phyloP scores from a whole-genome alignment of 2,113 vertebrate genomes.

The Notarius lentiginosus region DNA sequence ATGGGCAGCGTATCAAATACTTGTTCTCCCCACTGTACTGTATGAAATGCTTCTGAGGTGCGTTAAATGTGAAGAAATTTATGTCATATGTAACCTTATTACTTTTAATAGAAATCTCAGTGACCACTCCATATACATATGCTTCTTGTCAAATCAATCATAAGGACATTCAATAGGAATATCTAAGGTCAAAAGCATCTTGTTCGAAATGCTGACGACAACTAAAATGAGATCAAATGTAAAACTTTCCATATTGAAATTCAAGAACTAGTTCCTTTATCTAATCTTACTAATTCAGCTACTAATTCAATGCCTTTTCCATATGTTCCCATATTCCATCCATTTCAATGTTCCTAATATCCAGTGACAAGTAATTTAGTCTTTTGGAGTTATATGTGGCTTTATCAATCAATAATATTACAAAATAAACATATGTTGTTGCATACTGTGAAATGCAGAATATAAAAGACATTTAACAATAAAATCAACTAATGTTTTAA shows the following conservation, averaged over 20 bases:
- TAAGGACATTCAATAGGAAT: neutral
- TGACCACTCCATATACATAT: neutral
- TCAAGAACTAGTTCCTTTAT: neutral
- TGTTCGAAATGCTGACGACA: neutral
- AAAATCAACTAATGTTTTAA: neutral
- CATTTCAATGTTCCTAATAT: neutral
- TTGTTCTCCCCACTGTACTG: too few relatives aligned
- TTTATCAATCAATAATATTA: neutral
- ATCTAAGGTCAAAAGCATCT: neutral
- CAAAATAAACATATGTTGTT: neutral
- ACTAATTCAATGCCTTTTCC: neutral
- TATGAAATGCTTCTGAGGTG: neutral
- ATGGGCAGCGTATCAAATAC: too few relatives aligned
- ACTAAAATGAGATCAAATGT: neutral
- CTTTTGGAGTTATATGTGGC: neutral
- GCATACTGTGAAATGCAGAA: neutral
- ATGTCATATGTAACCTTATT: neutral
- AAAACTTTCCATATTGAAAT: neutral
- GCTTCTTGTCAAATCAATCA: neutral
- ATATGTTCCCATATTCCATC: neutral
- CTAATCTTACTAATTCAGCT: neutral
- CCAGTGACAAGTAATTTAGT: neutral
- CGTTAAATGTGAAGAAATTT: neutral
- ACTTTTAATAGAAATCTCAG: neutral
- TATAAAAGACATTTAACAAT: neutral